These are phyloP conservation scores for Terebella lapidaria DNA, from an alignment of 2,888 invertebrate species.

Conservation along the genomic window DNA sequence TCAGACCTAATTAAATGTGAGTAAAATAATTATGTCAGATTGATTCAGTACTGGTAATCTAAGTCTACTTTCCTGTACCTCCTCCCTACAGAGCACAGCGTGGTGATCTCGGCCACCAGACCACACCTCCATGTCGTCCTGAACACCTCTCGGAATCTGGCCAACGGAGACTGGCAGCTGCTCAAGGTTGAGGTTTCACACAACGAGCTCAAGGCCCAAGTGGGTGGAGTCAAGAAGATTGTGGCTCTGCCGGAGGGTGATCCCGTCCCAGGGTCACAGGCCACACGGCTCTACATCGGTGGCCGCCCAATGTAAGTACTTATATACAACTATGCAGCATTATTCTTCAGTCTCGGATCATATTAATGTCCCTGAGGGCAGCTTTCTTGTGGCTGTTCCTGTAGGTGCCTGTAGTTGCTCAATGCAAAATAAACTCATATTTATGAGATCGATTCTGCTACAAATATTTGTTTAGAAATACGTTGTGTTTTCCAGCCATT, in stretches of 20 bases:
- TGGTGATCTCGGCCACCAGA: too few relatives aligned
- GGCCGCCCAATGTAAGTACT: slow-evolving; percentile 1
- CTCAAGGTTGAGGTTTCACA: background rate
- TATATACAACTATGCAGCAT: too few relatives aligned
- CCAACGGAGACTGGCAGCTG: background rate
- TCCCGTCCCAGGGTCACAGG: background rate
- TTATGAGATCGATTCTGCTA: too few relatives aligned
- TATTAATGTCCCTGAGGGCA: background rate
- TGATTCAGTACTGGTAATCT: too few relatives aligned
- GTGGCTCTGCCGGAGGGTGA: background rate
- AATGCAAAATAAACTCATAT: too few relatives aligned
- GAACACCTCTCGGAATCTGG: background rate
- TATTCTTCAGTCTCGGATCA: background rate
- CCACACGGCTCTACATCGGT: background rate
- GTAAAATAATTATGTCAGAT: too few relatives aligned
- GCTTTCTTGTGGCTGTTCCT: too few relatives aligned
- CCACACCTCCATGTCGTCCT: background rate
- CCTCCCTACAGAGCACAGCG: too few relatives aligned
- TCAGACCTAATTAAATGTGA: too few relatives aligned
- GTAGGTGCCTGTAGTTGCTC: too few relatives aligned
- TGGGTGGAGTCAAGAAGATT: background rate
- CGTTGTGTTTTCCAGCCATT: background rate
- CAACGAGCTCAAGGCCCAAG: background rate
- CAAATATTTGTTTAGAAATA: too few relatives aligned
- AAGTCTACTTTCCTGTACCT: too few relatives aligned